Base-by-base conservation (phyloP, 2,888 invertebrate genomes). In the Prosapia bicincta region DNA sequence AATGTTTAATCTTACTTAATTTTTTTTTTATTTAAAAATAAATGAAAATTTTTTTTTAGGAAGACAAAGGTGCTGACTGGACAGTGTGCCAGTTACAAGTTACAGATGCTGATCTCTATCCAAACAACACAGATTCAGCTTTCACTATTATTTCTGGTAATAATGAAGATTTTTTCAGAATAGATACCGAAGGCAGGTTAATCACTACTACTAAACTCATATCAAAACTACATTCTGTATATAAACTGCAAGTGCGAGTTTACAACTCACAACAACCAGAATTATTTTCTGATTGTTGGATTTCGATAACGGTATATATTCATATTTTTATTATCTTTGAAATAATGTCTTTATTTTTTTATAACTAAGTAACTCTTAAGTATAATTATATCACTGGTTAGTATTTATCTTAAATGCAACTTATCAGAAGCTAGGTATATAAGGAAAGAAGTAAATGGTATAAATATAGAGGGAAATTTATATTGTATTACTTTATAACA, bases 281-380 rank as follows among this genome's bases (percentile, higher is more conserved):
- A 10, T 26, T 74, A 26, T 43, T 10, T 43, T 74, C 74, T 15
- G 43, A 66, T 1, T 43, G 54, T 1, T 74, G 74, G 74, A 26
- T 74, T 6, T 28, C 68, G 10, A 69, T 74, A 15, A 74, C 68
- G 74, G 74, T n/a, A n/a, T n/a, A n/a, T n/a, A n/a, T n/a, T n/a
- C n/a, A n/a, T n/a, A n/a, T n/a, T n/a, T n/a, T n/a, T n/a, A n/a
- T n/a, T n/a, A n/a, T n/a, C n/a, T n/a, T n/a, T n/a, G n/a, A n/a
- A n/a, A n/a, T n/a, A n/a, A n/a, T n/a, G n/a, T n/a, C n/a, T n/a
- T n/a, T n/a, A n/a, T n/a, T n/a, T n/a, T n/a, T n/a, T n/a, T n/a
- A n/a, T n/a, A n/a, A n/a, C n/a, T n/a, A n/a, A n/a, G n/a, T n/a
- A n/a, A n/a, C n/a, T n/a, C n/a, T n/a, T n/a, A n/a, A n/a, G n/a